Evolutionary conservation across 2,797 vertebrate genomes (phyloP).

Genomic region (Serranus cabrilla): DNA sequence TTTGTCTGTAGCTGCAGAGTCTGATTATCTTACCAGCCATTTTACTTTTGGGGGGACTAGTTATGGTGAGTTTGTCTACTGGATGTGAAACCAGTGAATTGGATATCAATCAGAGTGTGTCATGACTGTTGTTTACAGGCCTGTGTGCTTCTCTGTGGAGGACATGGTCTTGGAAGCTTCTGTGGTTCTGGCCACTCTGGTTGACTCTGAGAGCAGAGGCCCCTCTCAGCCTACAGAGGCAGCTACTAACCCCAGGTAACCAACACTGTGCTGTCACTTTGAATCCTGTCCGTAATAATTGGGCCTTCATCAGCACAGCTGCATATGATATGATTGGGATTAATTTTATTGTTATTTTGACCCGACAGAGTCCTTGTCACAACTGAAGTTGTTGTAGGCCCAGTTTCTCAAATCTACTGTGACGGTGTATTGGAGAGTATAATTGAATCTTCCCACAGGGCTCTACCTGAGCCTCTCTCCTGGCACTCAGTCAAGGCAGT

Average conservation of each 20-base stretch:
- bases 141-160: constrained; percentile 90
- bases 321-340: background rate
- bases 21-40: background rate
- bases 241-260: constrained; percentile 64
- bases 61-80: background rate
- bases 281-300: background rate
- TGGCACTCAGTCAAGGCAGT: constrained; percentile 51
- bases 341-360: constrained; percentile 20
- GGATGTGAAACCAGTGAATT: background rate
- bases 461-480: constrained; percentile 64
- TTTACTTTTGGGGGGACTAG: background rate
- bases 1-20: background rate
- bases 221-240: constrained; percentile 68
- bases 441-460: constrained; percentile 52
- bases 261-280: background rate
- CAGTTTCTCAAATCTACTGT: constrained; percentile 20
- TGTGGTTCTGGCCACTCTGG: constrained; percentile 91
- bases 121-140: constrained; percentile 80
- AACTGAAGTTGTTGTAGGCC: background rate
- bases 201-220: constrained; percentile 68
- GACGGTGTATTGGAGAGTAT: constrained; percentile 9
- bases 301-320: background rate
- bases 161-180: constrained; percentile 89
- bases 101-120: background rate
- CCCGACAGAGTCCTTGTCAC: background rate